A percentile compares a stretch with the other conserved stretches of the same genome.
Conservation (phyloP, 2,888 invertebrate genomes). For the Apodemia zela region DNA sequence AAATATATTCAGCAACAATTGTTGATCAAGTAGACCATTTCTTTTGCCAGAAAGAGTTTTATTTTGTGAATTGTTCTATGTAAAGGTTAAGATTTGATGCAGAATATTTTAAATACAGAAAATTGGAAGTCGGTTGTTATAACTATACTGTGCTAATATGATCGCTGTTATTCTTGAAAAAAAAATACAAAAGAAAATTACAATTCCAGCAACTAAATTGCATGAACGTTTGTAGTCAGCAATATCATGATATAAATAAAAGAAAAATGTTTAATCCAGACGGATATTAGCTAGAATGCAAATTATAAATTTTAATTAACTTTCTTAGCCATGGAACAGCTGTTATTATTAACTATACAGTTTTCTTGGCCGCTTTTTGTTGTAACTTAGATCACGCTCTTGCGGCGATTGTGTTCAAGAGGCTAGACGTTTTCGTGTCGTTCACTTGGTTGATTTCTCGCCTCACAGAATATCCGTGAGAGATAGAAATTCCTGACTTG, state of each 20-base stretch:
- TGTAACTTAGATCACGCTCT: constrained; percentile 26
- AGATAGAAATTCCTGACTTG: constrained; percentile 58
- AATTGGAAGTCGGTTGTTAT: background rate
- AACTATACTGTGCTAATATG: background rate
- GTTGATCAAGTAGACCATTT: background rate
- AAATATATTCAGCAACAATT: background rate
- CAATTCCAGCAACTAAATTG: no score
- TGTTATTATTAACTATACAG: constrained; percentile 59
- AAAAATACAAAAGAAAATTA: no score
- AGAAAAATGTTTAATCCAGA: constrained; percentile 8
- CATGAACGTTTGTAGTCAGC: no score
- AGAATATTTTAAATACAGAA: background rate
- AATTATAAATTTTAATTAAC: constrained; percentile 22
- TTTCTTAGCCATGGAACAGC: constrained; percentile 55
- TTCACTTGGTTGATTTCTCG: constrained; percentile 56
- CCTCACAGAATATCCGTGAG: constrained; percentile 51
- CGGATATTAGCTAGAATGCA: constrained; percentile 8
- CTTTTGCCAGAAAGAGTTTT: no score
- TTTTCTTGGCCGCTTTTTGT: constrained; percentile 49
- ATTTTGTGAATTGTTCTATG: no score
- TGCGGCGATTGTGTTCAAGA: constrained; percentile 37
- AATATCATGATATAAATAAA: constrained; percentile 2
- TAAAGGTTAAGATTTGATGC: no score
- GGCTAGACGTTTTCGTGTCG: constrained; percentile 51
- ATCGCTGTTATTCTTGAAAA: background rate